Evolutionary conservation across 2,888 invertebrate genomes (phyloP).

Genomic region (Nemurella pictetii): DNA sequence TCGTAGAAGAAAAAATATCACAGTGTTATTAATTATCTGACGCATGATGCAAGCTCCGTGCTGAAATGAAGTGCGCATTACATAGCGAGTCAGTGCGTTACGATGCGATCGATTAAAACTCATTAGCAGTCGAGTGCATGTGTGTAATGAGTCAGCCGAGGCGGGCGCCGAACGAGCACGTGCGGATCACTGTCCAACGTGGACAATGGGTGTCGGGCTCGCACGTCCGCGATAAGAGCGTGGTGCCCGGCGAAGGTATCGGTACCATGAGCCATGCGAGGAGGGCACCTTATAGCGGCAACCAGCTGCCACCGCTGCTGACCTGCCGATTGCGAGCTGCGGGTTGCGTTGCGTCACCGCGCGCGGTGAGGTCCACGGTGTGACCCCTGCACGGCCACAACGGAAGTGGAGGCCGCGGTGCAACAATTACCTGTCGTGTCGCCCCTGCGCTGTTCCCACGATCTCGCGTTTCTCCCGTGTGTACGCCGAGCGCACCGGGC

Average conservation of each 20-base stretch:
- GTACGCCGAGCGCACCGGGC: neutral
- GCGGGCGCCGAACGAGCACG: neutral
- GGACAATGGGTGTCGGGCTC: neutral
- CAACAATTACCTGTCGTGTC: neutral
- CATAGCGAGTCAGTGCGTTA: neutral
- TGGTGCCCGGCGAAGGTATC: neutral
- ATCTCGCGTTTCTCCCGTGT: neutral
- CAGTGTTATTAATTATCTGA: neutral
- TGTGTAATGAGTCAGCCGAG: neutral
- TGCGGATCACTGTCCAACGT: neutral
- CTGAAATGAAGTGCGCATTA: too few relatives aligned
- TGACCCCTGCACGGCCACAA: neutral
- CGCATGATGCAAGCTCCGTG: neutral
- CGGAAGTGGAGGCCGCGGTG: neutral
- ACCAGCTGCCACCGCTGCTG: neutral
- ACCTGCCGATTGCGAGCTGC: neutral
- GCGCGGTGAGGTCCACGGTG: neutral
- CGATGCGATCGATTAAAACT: neutral
- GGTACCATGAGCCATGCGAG: neutral
- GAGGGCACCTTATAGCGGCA: neutral
- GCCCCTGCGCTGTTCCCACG: neutral
- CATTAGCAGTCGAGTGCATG: neutral
- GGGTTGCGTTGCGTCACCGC: neutral
- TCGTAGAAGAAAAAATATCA: too few relatives aligned
- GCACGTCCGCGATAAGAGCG: neutral